Base-by-base conservation (phyloP, 2,888 invertebrate genomes). In the Nudaria mundana region DNA sequence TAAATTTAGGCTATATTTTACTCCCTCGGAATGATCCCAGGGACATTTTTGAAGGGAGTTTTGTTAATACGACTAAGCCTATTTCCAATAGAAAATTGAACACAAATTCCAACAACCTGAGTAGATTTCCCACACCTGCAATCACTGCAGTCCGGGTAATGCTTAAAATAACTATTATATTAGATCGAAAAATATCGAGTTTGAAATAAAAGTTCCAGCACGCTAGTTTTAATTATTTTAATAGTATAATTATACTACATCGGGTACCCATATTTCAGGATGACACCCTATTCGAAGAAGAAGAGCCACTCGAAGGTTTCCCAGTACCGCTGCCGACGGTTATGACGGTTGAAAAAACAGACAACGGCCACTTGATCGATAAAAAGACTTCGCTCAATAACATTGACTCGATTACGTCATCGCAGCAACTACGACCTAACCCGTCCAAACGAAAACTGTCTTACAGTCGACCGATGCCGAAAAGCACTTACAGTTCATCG, bases 401-500 rank as follows among this genome's bases (percentile, higher is more conserved):
- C 11, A 51, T 57, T 3, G 57, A 56, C 4, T 40, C 37, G 0
- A 52, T 59, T 44, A 36, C 76, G 0, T 48, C 69, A 0, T 68
- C 76, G 0, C 66, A 71, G 2, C 76, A 66, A 7, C 30, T 87
- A 0, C 63, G 69, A 1, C 76, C 75, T 0, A 85, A 82, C 24
- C 50, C 71, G 1, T 83, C 87, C 0, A 87, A 84, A 35, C 40
- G 86, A 0, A 87, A 86, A 26, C 40, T 87, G 1, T 86, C 87
- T 0, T 75, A 81, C 13, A 63, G 81, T 0, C 59, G 79, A 2
- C 78, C 78, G 0, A 76, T 83, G 10, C 67, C 78, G 0, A 88
- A 84, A 52, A 66, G 72, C 0, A 68, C 75, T 0, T 73, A 91
- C 45, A 93, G 93, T 30, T 93, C 93, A 0, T 90, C 91, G 0